phyloP scores from a whole-genome alignment of 2,888 invertebrate species.

The Drosophila greeni region DNA sequence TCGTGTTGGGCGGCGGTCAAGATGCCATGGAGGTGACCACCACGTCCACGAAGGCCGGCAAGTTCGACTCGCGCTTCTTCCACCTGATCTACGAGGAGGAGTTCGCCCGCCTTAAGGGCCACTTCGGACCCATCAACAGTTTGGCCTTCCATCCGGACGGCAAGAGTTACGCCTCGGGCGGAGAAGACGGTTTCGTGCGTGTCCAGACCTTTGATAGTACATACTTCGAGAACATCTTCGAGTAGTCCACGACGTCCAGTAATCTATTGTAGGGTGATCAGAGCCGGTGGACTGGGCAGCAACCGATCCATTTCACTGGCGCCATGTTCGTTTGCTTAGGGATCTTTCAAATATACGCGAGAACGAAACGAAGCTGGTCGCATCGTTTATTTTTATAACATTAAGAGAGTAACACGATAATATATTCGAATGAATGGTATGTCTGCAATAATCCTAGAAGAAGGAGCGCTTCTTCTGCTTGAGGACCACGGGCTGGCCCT shows the following conservation, averaged over 20 bases:
- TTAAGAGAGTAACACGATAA: conserved; percentile 29
- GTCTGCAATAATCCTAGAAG: conserved; percentile 53
- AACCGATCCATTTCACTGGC: conserved; percentile 19
- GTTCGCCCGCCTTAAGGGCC: conserved; percentile 98
- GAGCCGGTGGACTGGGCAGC: conserved; percentile 19
- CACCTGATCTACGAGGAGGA: conserved; percentile 98
- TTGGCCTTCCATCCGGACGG: conserved; percentile 99
- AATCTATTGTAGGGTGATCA: conserved; percentile 40
- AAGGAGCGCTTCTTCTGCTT: conserved; percentile 73
- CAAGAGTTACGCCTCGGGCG: conserved; percentile 96
- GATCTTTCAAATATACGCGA: conserved; percentile 71
- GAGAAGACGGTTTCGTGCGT: conserved; percentile 98
- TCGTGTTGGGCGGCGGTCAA: conserved; percentile 98
- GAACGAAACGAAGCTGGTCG: conserved; percentile 67
- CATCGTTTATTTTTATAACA: conserved; percentile 52
- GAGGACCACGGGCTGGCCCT: conserved; percentile 75
- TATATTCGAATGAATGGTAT: conserved; percentile 53
- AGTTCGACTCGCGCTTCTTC: conserved; percentile 97
- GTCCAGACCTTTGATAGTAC: conserved; percentile 97
- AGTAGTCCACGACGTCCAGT: conserved; percentile 54
- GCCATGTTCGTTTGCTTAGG: conserved; percentile 66
- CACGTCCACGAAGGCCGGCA: conserved; percentile 94
- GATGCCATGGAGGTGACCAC: conserved; percentile 99
- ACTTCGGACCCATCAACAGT: conserved; percentile 99
- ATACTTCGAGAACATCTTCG: conserved; percentile 87